Evolutionary conservation across 1,140 invertebrate genomes (phyloP), one percentile per base, ranked within the genome.

Genomic region (Hermatobates lingyangjiaoensis): DNA sequence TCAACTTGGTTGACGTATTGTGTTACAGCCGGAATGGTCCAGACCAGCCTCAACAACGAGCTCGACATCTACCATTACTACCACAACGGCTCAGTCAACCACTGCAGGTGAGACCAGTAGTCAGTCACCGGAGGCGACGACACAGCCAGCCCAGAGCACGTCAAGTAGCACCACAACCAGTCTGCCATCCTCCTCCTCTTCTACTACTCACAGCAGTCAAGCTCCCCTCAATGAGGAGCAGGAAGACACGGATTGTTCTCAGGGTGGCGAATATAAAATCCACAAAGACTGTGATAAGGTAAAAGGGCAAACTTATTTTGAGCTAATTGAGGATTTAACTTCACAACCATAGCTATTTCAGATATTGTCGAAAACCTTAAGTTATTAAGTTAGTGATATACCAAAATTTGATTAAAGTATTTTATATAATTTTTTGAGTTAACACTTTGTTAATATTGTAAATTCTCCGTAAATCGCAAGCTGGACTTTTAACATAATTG

Each of bases 21-120:
- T 57, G 54, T 62, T 65, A 45, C 53, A 81, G 77, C 77, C 78
- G 30, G 77, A 81, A 54, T 82, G 80, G 79, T 74, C 74, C 15
- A 67, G 73, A 52, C 79, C 80, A 14, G 76, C 77, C 40, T 75
- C 45, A 18, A 52, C 45, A 7, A 30, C 50, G 15, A 12, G 30
- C n/a, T n/a, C 51, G 20, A 49, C 38, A 26, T 48, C 50, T 26
- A 47, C 54, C 27, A 55, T 56, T 7, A 25, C 58, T 10, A 53
- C 44, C 14, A 51, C 38, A 27, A 52, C 53, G 52, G 54, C 48
- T 23, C 21, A 52, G 39, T 28, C 53, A 2, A 27, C 50, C 54
- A 57, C 27, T 48, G 27, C 10, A 7, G 18, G 5, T 14, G 7
- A 14, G 42, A 44, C 14, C 42, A 7, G 7, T 23, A 7, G 14